Conservation (phyloP, 2,888 invertebrate genomes). For the Yponomeuta cagnagella region DNA sequence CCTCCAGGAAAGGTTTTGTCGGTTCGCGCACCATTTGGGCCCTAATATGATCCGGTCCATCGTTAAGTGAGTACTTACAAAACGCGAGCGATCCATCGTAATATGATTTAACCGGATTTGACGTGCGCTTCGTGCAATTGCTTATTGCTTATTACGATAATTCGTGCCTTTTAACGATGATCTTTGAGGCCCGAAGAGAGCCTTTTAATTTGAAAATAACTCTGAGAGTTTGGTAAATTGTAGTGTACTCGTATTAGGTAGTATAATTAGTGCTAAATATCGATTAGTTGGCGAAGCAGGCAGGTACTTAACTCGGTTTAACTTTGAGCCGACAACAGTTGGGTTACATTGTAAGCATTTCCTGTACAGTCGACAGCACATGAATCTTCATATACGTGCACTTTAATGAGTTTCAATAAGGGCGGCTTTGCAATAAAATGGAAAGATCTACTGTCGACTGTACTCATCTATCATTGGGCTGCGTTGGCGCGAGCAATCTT, state of each 20-base stretch:
- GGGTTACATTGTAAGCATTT: too few species aligned
- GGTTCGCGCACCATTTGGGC: constrained; percentile 55
- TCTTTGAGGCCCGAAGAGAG: constrained; percentile 32
- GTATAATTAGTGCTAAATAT: too few species aligned
- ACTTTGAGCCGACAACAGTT: too few species aligned
- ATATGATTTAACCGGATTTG: constrained; percentile 51
- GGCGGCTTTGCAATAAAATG: not conserved
- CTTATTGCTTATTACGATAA: constrained; percentile 68
- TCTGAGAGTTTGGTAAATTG: constrained; percentile 47
- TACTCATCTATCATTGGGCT: constrained; percentile 14
- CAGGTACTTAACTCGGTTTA: too few species aligned
- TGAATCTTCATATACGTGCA: too few species aligned
- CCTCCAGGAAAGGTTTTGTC: constrained; percentile 52
- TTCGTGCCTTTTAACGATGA: constrained; percentile 48
- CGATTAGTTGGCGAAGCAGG: too few species aligned
- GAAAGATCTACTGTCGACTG: not conserved
- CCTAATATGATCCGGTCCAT: constrained; percentile 57
- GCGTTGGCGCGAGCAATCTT: constrained; percentile 39
- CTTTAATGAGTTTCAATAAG: too few species aligned
- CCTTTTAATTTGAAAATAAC: constrained; percentile 40
- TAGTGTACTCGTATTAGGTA: constrained; percentile 22
- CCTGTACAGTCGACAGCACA: too few species aligned
- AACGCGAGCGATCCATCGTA: constrained; percentile 50
- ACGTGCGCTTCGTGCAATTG: constrained; percentile 67
- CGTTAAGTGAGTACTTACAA: constrained; percentile 32